Evolutionary conservation across 2,113 vertebrate genomes (phyloP), one percentile per base, ranked within the genome.

Genomic region (Antechinus flavipes): DNA sequence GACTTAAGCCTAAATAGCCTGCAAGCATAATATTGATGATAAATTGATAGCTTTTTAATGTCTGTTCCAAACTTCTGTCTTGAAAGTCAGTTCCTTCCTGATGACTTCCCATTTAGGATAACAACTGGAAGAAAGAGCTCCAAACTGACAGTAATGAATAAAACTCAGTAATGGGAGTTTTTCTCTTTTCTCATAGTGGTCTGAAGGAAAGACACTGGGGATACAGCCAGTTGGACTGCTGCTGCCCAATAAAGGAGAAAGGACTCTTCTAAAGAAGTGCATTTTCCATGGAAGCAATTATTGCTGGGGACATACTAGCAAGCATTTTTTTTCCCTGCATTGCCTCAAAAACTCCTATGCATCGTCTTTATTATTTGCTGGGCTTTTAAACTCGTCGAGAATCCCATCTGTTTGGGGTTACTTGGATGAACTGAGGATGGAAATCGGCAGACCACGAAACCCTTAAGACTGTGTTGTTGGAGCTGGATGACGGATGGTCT

Each of bases 111-210:
- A 1, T 84, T 84, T 84, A 42, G 68, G 19, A 84, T 42, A 23
- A 22, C 68, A 84, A 42, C 68, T 84, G 68, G 16, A 84, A 42
- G 42, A 19, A n/a, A 84, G 26, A 47, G 90, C 47, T 76, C 76
- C 22, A 19, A 68, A 25, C 46, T 93, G 27, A 27, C 92, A 91
- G 42, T 52, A 22, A 61, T 89, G 93, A 42, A 42, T 42, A 42
- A 42, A 42, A 42, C 42, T 42, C 42, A 42, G 42, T 42, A 42
- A 42, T 42, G 42, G 42, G 97, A 92, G 91, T 4, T 93, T 97
- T 91, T 96, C 93, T 96, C 92, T 94, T 97, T 97, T 93, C 68
- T 94, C 22, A 46, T 96, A 98, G 98, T 98, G 97, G 98, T 98
- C 97, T 98, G 98, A 98, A 90, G 93, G 94, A 61, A 56, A 91